Evolutionary conservation across 1,140 invertebrate species (phyloP), one percentile per base, ranked within the genome.

Genomic region (Apolygus lucorum): DNA sequence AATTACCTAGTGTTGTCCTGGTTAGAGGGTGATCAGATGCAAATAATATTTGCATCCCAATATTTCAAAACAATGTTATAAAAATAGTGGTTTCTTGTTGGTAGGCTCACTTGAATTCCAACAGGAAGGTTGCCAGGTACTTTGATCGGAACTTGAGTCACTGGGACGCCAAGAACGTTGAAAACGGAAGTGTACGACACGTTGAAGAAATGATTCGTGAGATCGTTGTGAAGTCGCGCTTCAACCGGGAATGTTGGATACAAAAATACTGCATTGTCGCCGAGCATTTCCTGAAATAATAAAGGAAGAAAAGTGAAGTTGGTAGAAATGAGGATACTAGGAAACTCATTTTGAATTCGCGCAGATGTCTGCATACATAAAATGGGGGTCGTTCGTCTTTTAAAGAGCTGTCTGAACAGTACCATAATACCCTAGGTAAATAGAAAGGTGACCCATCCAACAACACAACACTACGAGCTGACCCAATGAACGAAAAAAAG

Each of bases 91-190:
- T n/a, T n/a, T n/a, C n/a, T n/a, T n/a, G n/a, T n/a, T n/a, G n/a
- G n/a, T n/a, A 29, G 8, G 1, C 59, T 85, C n/a, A 87, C 84
- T 77, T 91, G 89, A 65, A 95, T 79, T 25, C 92, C 92, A 67
- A 95, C 81, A 2, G 93, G 93, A 26, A 95, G 75, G 0, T 91
- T 90, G 8, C 81, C 82, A 49, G 87, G 85, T 1, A 95, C 77
- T 0, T 91, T 91, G 54, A 95, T 79, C 11, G 83, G 92, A 82
- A 84, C 91, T 75, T 86, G 90, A 72, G 91, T 95, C 0, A 89
- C 91, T 0, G 93, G 92, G 34, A 95, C 78, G n/a, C 89, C 91
- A 2, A 94, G 77, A 2, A 87, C 83, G 78, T 95, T 96, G 78
- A 95, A 94, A 70, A 95, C 85, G 25, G 85, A 87, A 73, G 90